Conservation (phyloP, 2,797 vertebrate species). For the Myiothlypis coronata region DNA sequence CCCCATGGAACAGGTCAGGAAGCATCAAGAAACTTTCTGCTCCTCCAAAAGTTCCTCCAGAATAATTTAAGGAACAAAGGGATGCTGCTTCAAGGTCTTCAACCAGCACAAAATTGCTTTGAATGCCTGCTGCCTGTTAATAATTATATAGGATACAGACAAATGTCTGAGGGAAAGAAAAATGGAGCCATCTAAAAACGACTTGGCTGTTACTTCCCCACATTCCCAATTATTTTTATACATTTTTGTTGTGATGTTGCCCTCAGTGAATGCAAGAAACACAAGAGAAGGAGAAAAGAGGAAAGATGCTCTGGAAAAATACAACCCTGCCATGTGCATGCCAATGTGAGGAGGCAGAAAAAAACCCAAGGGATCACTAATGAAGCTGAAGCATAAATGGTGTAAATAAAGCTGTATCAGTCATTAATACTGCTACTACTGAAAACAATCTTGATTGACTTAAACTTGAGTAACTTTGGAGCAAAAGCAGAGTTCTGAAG, state of each 20-base stretch:
- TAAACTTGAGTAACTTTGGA: background rate
- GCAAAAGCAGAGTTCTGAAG: background rate
- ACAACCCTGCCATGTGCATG: background rate
- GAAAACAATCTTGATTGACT: background rate
- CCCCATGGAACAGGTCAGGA: background rate
- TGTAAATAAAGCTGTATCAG: background rate
- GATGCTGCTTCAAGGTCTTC: background rate
- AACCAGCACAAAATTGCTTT: background rate
- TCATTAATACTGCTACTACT: background rate
- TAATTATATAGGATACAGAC: background rate
- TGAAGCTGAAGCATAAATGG: background rate
- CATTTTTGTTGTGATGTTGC: background rate
- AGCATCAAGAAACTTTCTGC: background rate
- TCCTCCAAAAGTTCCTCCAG: background rate
- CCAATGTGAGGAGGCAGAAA: background rate
- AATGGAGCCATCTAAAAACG: background rate
- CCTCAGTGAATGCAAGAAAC: background rate
- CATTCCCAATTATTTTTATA: background rate
- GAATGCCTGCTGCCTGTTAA: background rate
- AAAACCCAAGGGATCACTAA: background rate
- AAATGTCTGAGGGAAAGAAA: background rate
- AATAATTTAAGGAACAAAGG: background rate
- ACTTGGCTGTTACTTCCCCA: background rate
- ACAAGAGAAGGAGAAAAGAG: background rate
- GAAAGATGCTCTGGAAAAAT: background rate